Percentiles rank a stretch among this genome's conserved stretches.
phyloP scores from a whole-genome alignment of 2,113 vertebrate species.

The Labeo rohita region DNA sequence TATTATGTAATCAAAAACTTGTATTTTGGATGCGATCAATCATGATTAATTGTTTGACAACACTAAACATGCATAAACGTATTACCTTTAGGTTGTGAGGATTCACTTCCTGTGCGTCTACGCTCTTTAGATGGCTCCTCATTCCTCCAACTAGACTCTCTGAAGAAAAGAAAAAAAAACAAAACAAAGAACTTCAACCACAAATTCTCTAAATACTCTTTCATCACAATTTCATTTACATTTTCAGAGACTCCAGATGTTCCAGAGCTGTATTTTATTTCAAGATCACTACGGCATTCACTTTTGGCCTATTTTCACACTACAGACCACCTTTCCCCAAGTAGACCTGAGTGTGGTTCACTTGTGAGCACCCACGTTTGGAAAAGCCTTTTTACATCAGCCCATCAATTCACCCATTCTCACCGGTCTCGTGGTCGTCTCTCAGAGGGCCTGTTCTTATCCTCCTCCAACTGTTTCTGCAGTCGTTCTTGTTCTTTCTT shows the following conservation, averaged over 20 bases:
- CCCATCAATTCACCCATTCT: background rate
- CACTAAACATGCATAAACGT: background rate
- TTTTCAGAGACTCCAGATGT: background rate
- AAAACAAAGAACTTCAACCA: background rate
- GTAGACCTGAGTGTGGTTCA: background rate
- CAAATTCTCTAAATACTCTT: background rate
- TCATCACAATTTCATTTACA: background rate
- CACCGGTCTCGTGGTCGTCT: slow-evolving; percentile 77
- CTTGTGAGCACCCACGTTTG: background rate
- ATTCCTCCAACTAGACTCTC: slow-evolving; percentile 93
- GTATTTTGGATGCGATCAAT: too few relatives aligned
- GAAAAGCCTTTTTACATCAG: background rate
- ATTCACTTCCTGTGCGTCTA: slow-evolving; percentile 89
- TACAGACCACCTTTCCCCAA: background rate
- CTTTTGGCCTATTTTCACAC: background rate
- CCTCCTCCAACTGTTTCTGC: slow-evolving; percentile 91
- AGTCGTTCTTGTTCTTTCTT: slow-evolving; percentile 94
- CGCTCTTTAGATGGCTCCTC: slow-evolving; percentile 86
- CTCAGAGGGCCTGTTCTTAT: slow-evolving; percentile 79
- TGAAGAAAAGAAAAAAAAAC: slow-evolving; percentile 38
- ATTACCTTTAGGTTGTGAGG: slow-evolving; percentile 83
- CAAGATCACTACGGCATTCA: background rate
- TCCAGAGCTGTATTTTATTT: background rate
- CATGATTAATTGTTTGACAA: too few relatives aligned
- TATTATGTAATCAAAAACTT: too few relatives aligned